phyloP scores from a whole-genome alignment of 2,888 invertebrate genomes.

The Doris montereyensis region DNA sequence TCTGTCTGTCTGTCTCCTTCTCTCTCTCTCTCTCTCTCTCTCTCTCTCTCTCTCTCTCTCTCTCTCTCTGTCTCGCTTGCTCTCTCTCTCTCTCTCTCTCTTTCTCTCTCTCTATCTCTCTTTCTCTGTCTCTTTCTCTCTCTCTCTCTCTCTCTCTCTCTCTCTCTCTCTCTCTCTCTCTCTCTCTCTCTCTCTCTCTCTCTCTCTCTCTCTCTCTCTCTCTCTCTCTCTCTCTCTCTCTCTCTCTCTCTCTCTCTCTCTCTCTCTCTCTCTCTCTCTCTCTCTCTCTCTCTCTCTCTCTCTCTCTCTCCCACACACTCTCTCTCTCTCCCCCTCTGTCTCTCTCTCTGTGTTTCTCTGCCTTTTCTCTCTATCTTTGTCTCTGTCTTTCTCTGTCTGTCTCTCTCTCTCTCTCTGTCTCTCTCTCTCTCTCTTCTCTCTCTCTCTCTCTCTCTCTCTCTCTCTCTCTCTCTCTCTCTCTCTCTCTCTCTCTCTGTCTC shows the following conservation, averaged over 20 bases:
- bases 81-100: no score
- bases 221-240: constrained; percentile 32
- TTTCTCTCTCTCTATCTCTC: no score
- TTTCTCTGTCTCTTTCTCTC: not conserved
- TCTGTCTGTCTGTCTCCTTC: not conserved
- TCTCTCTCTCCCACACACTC: not conserved
- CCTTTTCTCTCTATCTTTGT: no score
- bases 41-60: not conserved
- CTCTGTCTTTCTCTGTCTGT: no score
- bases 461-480: no score
- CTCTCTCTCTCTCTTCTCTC: no score
- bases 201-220: constrained; percentile 36
- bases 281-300: not conserved
- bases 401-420: no score
- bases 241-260: constrained; percentile 24
- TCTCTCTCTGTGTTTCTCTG: no score
- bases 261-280: constrained; percentile 13
- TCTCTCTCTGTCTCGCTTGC: no score
- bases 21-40: not conserved
- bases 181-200: constrained; percentile 32
- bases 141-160: constrained; percentile 33
- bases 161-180: constrained; percentile 31
- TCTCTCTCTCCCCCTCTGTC: no score
- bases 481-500: no score
- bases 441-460: no score